Evolutionary conservation across 2,888 invertebrate species (phyloP).

Genomic region (Tenthredo scrophulariae): DNA sequence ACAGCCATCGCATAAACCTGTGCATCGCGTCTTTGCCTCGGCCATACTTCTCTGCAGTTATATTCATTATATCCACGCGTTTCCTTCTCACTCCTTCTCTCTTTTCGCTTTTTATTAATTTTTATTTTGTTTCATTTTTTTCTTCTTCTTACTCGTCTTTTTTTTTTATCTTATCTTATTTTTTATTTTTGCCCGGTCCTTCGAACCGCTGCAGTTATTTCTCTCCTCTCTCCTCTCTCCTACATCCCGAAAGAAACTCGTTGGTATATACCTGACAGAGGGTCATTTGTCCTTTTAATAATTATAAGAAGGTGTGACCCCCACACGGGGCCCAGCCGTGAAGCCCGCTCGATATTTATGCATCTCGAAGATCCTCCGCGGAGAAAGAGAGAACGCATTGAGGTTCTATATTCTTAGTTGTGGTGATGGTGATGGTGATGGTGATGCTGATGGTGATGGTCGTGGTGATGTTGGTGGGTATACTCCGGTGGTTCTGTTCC

Average conservation of each 20-base stretch:
- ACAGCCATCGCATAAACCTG: constrained; percentile 1
- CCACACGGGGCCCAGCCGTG: constrained; percentile 66
- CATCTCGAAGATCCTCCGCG: constrained; percentile 62
- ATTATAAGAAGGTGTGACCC: constrained; percentile 77
- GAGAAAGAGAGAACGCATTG: not conserved
- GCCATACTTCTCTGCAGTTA: not conserved
- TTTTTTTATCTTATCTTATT: no score
- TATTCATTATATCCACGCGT: constrained; percentile 18
- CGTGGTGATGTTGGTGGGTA: not conserved
- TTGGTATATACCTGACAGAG: constrained; percentile 66
- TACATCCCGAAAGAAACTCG: constrained; percentile 12
- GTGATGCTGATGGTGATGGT: not conserved
- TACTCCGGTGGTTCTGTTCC: constrained; percentile 50
- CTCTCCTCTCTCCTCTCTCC: not conserved
- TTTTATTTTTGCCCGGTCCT: not conserved
- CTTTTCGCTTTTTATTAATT: not conserved
- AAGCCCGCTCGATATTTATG: constrained; percentile 68
- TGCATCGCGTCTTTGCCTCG: not conserved
- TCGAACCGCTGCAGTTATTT: constrained; percentile 12
- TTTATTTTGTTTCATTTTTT: not conserved
- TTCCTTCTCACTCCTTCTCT: constrained; percentile 24
- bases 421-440: not conserved
- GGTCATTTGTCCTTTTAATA: constrained; percentile 77
- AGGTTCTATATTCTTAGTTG: not conserved
- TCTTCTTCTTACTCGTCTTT: not conserved